These are phyloP conservation scores for Euplagia quadripunctaria DNA, from an alignment of 2,888 invertebrate species.

Conservation along the genomic window DNA sequence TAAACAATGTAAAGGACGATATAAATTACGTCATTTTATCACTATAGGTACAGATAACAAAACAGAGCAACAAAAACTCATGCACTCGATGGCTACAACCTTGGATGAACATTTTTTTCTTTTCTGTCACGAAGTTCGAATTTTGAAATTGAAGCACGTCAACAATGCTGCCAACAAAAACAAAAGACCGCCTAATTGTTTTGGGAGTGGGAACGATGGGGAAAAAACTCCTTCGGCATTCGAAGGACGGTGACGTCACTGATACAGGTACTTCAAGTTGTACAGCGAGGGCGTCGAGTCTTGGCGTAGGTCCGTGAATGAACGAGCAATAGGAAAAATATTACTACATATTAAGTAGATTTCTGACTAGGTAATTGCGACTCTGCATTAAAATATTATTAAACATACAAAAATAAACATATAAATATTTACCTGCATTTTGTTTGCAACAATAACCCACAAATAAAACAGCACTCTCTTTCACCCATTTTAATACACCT, in stretches of 20 bases:
- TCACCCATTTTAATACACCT: background rate
- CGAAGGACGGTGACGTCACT: constrained; percentile 81
- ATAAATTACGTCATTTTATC: constrained; percentile 34
- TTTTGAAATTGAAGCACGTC: constrained; percentile 57
- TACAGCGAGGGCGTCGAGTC: constrained; percentile 54
- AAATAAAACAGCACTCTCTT: background rate
- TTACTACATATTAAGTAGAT: too few relatives aligned
- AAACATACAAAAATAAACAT: background rate
- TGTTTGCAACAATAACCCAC: too few relatives aligned
- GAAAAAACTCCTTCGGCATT: constrained; percentile 75
- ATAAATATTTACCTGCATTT: background rate
- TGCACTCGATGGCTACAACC: constrained; percentile 43
- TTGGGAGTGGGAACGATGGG: constrained; percentile 66
- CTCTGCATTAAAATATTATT: too few relatives aligned
- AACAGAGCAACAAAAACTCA: constrained; percentile 29
- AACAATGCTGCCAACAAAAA: constrained; percentile 69
- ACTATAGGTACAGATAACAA: constrained; percentile 28
- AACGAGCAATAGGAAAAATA: background rate
- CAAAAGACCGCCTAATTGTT: constrained; percentile 76
- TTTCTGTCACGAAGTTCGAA: constrained; percentile 47
- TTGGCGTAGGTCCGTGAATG: constrained; percentile 52
- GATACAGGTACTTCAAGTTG: constrained; percentile 66
- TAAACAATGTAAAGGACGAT: constrained; percentile 16
- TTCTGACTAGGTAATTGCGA: too few relatives aligned
- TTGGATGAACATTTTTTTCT: constrained; percentile 38